These are phyloP conservation scores for Sarcophaga carnaria DNA, from an alignment of 2,888 invertebrate genomes.

Conservation along the genomic window DNA sequence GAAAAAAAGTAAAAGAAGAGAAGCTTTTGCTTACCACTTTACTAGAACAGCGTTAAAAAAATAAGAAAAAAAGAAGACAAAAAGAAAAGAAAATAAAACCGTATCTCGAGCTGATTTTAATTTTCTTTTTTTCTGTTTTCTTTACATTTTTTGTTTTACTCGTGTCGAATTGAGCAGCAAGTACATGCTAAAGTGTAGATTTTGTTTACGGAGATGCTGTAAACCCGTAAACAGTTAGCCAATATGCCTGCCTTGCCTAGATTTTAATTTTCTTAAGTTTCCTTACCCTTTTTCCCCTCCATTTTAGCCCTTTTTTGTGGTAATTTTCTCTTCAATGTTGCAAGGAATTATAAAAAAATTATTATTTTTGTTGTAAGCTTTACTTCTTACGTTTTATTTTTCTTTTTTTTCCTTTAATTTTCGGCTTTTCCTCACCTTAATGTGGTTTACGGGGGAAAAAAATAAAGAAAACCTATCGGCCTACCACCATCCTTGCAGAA, in stretches of 20 bases:
- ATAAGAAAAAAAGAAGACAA: not conserved
- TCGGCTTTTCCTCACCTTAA: slow-evolving; percentile 59
- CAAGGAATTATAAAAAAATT: slow-evolving; percentile 17
- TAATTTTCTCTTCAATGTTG: slow-evolving; percentile 17
- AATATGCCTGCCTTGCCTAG: slow-evolving; percentile 39
- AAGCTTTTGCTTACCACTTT: slow-evolving; percentile 51
- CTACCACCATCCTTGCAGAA: too few species aligned
- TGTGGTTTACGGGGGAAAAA: slow-evolving; percentile 24
- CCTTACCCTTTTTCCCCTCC: not conserved
- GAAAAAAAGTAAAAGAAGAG: not conserved
- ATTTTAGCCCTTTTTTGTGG: slow-evolving; percentile 23
- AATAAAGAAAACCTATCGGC: too few species aligned
- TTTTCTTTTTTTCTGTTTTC: slow-evolving; percentile 2
- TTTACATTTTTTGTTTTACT: not conserved
- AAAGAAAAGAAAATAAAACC: slow-evolving; percentile 1
- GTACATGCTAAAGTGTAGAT: slow-evolving; percentile 68
- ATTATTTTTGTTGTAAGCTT: not conserved
- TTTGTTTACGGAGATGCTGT: slow-evolving; percentile 57
- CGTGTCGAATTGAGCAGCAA: slow-evolving; percentile 13
- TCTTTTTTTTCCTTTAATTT: slow-evolving; percentile 38
- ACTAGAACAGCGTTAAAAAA: slow-evolving; percentile 16
- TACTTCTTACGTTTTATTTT: not conserved
- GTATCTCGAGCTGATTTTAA: slow-evolving; percentile 25
- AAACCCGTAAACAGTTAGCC: slow-evolving; percentile 58
- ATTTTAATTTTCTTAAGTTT: not conserved